Conservation (phyloP, 2,888 invertebrate species). For the Tortricodes alternella region DNA sequence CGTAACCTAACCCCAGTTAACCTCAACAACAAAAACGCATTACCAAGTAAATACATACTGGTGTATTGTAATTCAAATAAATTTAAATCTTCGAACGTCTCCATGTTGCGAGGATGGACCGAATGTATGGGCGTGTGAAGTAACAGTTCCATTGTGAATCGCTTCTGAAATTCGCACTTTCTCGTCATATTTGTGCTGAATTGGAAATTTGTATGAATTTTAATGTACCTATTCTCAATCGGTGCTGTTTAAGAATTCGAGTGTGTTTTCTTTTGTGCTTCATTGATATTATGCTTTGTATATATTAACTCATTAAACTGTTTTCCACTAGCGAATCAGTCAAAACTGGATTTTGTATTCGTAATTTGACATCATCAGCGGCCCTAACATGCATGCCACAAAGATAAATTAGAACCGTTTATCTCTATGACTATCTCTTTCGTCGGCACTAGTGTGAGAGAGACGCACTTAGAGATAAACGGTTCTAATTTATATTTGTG, state of each 20-base stretch:
- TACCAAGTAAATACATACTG: constrained; percentile 70
- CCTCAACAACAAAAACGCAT: constrained; percentile 64
- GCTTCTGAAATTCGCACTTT: constrained; percentile 18
- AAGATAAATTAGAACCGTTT: too few relatives aligned
- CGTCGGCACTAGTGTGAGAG: too few relatives aligned
- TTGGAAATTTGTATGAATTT: constrained; percentile 4
- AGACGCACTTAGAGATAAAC: too few relatives aligned
- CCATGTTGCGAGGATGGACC: constrained; percentile 57
- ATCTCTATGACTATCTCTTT: too few relatives aligned
- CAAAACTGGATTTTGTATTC: too few relatives aligned
- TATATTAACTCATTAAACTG: too few relatives aligned
- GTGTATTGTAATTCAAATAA: constrained; percentile 77
- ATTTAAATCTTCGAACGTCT: constrained; percentile 60
- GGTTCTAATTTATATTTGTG: too few relatives aligned
- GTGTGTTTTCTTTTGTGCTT: neutral
- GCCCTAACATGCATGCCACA: too few relatives aligned
- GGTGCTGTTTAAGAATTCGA: neutral
- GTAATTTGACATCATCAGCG: too few relatives aligned
- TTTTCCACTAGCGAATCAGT: too few relatives aligned
- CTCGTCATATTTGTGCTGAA: constrained; percentile 7
- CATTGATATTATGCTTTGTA: too few relatives aligned
- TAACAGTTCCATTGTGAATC: constrained; percentile 40
- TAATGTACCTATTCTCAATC: neutral
- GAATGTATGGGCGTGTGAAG: constrained; percentile 48
- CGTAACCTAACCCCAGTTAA: constrained; percentile 69